Evolutionary conservation across 2,888 invertebrate genomes (phyloP).

Genomic region (Laothoe populi): DNA sequence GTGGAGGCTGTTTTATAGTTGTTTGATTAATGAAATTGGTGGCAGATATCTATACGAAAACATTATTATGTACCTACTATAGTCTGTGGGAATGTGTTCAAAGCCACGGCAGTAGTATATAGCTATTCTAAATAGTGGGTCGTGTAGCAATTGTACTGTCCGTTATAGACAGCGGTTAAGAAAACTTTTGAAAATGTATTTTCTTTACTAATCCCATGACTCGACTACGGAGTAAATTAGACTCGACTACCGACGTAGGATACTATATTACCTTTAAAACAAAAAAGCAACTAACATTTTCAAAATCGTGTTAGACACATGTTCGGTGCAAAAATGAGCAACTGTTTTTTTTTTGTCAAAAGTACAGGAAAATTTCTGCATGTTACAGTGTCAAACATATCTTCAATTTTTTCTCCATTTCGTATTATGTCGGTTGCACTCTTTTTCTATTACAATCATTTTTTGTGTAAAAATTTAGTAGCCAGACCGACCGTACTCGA

Average conservation of each 20-base stretch:
- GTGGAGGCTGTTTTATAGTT: neutral
- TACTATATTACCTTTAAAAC: too few species aligned
- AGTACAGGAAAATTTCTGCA: too few species aligned
- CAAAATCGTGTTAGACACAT: too few species aligned
- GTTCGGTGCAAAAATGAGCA: too few species aligned
- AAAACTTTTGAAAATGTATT: neutral
- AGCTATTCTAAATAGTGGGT: neutral
- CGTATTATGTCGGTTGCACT: neutral
- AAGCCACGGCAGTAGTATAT: neutral
- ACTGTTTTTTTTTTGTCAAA: too few species aligned
- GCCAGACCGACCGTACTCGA: neutral
- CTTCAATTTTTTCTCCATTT: too few species aligned
- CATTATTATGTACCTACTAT: neutral
- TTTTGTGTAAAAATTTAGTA: neutral
- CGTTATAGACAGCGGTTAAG: neutral
- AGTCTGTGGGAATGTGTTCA: neutral
- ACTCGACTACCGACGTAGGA: too few species aligned
- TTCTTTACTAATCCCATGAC: neutral
- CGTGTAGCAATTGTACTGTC: neutral
- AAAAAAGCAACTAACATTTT: too few species aligned
- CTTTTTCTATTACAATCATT: neutral
- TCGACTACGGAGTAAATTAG: slow-evolving; percentile 16
- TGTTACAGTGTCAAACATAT: too few species aligned
- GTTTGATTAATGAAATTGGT: slow-evolving; percentile 3
- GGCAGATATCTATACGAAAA: slow-evolving; percentile 4